Conservation (phyloP, 2,113 vertebrate species). For the Oplegnathus fasciatus region DNA sequence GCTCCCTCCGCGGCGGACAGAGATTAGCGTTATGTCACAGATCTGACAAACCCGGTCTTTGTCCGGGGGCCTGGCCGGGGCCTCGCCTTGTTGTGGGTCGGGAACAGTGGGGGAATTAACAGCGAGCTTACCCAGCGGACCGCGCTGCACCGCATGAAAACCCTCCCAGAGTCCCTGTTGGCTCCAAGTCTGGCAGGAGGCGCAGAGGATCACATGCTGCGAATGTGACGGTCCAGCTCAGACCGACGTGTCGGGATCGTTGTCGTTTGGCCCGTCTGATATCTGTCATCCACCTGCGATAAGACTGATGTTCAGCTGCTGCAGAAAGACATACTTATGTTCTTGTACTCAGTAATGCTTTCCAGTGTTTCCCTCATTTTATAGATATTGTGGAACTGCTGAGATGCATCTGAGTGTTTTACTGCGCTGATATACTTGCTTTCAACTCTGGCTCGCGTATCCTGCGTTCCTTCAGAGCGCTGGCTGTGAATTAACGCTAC, state of each 20-base stretch:
- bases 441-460: not conserved
- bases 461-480: not conserved
- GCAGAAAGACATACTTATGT: not conserved
- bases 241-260: not conserved
- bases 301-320: not conserved
- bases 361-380: not conserved
- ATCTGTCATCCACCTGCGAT: not conserved
- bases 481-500: not conserved
- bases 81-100: slow-evolving; percentile 43
- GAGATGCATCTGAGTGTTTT: not conserved
- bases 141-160: not conserved
- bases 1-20: slow-evolving; percentile 19
- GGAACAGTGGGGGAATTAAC: slow-evolving; percentile 44
- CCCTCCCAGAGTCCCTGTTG: not conserved
- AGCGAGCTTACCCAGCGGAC: slow-evolving; percentile 8
- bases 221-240: slow-evolving; percentile 21
- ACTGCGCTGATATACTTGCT: not conserved
- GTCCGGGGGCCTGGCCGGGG: slow-evolving; percentile 5
- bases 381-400: not conserved
- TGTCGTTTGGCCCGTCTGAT: not conserved
- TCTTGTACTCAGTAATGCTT: not conserved
- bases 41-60: slow-evolving; percentile 70
- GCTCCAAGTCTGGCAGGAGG: not conserved
- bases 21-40: slow-evolving; percentile 65
- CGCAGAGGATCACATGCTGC: slow-evolving; percentile 44